phyloP scores from a whole-genome alignment of 2,888 invertebrate species.

The Teinopalpus imperialis region DNA sequence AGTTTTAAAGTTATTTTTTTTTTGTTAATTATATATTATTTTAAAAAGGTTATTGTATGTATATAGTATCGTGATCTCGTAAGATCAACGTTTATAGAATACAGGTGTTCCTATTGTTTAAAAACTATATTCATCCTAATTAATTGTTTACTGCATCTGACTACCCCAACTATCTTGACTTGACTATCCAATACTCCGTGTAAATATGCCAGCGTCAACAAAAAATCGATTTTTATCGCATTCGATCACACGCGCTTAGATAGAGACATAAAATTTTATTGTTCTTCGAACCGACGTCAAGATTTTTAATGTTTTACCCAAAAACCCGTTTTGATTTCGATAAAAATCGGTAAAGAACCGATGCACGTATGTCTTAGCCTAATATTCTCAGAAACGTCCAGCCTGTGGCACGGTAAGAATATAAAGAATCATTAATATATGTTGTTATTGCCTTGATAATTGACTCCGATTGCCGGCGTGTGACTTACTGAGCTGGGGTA shows the following conservation, averaged over 20 bases:
- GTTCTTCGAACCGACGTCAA: conserved; percentile 49
- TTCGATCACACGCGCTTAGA: conserved; percentile 44
- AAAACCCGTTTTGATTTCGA: conserved; percentile 49
- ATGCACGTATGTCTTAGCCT: conserved; percentile 41
- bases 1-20: too few species aligned
- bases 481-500: conserved; percentile 33
- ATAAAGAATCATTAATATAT: conserved; percentile 43
- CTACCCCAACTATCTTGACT: too few species aligned
- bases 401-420: conserved; percentile 35
- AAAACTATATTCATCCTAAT: too few species aligned
- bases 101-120: too few species aligned
- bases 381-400: conserved; percentile 40
- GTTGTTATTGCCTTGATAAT: conserved; percentile 45
- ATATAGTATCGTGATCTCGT: too few species aligned
- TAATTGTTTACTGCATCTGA: background rate
- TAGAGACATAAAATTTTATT: conserved; percentile 61
- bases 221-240: conserved; percentile 43
- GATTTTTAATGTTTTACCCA: conserved; percentile 46
- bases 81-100: too few species aligned
- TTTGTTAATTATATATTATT: too few species aligned
- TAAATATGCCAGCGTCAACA: conserved; percentile 32
- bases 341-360: conserved; percentile 51
- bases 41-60: too few species aligned
- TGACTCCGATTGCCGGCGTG: conserved; percentile 39
- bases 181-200: conserved; percentile 27